Base-by-base conservation (phyloP, 1,140 invertebrate species). In the Listronotus bonariensis region DNA sequence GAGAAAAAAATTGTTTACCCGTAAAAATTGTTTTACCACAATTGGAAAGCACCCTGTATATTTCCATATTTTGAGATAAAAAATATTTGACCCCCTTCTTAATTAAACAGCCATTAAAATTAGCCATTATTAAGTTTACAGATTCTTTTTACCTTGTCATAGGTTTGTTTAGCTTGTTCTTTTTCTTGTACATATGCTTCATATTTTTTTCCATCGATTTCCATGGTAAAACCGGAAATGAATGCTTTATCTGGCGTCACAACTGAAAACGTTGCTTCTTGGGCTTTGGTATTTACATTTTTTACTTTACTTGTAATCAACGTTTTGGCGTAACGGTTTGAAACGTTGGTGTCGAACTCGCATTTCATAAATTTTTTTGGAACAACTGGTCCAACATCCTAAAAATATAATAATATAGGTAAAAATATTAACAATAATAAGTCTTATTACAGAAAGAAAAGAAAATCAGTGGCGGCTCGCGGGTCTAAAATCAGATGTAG, bases 171-270 rank as follows among this genome's bases (percentile, higher is more conserved):
- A 0, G 88, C 88, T 77, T 87, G 83, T 74, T 86, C 82, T 78
- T 86, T 86, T 68, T 86, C 84, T 73, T 86, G 80, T 1, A 85
- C 81, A 59, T 82, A 83, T 12, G 84, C 84, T 64, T 82, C 76
- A 63, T 83, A 85, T 0, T 73, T 74, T 72, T 83, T 81, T 9
- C 82, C 82, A 45, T 81, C 81, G 10, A 85, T 81, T 72, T 82
- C 80, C 86, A 88, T 87, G 18, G 81, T 74, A 73, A 88, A 88
- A 49, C 82, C 83, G 18, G 85, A 85, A 52, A 88, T 87, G 73
- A 85, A 88, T 0, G 87, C 86, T 6, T 84, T 84, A 56, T 88
- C 86, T 0, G 87, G 87, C 48, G 88, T 72, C 6, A 88, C 78
- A 11, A 87, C 79, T 14, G 81, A 81, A 77, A 87, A 88, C 12